These are phyloP conservation scores for Echiichthys vipera DNA, from an alignment of 2,797 vertebrate genomes.

Conservation along the genomic window DNA sequence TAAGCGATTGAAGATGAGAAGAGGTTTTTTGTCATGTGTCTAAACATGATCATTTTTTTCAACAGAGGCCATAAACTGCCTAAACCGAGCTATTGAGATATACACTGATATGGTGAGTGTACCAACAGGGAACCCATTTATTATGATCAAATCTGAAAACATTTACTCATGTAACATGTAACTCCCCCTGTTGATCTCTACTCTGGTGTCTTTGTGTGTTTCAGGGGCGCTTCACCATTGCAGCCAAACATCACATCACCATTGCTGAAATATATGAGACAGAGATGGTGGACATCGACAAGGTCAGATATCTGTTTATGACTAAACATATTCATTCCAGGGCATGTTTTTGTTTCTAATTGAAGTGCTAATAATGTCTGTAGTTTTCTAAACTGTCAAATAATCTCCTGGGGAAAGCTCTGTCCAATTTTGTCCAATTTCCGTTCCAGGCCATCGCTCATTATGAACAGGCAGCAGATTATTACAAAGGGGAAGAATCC, in stretches of 20 bases:
- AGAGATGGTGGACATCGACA: conserved; percentile 93
- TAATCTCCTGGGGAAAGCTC: background rate
- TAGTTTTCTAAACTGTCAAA: background rate
- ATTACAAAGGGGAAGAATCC: conserved; percentile 96
- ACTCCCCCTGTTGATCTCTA: background rate
- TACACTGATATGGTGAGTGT: conserved; percentile 88
- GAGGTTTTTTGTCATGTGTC: background rate
- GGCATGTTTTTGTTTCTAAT: background rate
- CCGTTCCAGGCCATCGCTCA: conserved; percentile 90
- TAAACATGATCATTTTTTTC: conserved; percentile 18
- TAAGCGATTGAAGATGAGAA: no score
- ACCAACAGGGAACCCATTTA: background rate
- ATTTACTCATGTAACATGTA: background rate
- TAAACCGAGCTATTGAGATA: conserved; percentile 89
- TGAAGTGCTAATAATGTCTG: background rate
- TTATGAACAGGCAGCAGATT: conserved; percentile 95
- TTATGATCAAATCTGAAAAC: background rate
- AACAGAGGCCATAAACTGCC: conserved; percentile 84
- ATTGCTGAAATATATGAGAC: conserved; percentile 95
- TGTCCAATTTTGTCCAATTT: background rate
- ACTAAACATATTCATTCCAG: background rate
- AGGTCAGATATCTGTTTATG: conserved; percentile 78
- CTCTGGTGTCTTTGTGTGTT: background rate
- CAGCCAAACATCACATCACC: conserved; percentile 93
- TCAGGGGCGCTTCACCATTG: conserved; percentile 94